Percentiles rank a stretch among this genome's conserved stretches.
These are phyloP conservation scores for Tetrao urogallus DNA, from an alignment of 2,113 vertebrate genomes.

Conservation along the genomic window DNA sequence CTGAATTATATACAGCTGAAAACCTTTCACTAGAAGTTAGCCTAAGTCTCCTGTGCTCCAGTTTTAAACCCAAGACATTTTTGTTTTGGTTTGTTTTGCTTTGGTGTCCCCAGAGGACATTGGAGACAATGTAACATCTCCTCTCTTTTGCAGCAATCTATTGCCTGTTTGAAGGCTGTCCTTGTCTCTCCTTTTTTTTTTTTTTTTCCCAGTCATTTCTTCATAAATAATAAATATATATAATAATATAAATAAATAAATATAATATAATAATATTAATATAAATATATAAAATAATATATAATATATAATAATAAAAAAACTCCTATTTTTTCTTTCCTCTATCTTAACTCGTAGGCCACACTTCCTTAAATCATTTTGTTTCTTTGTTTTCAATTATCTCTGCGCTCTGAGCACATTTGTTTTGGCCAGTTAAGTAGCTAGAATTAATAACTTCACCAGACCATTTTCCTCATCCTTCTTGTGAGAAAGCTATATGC, in stretches of 20 bases:
- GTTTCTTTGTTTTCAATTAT: neutral
- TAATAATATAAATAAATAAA: neutral
- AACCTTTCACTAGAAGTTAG: slow-evolving; percentile 28
- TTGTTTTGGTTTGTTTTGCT: too few species aligned
- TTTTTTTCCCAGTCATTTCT: neutral
- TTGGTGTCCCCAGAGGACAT: neutral
- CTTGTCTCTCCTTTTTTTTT: neutral
- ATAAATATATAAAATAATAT: neutral
- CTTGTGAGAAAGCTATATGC: neutral
- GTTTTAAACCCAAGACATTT: neutral
- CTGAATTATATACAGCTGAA: slow-evolving; percentile 6
- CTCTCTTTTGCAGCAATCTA: neutral
- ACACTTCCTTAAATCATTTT: neutral
- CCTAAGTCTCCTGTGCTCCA: neutral
- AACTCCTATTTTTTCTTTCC: neutral
- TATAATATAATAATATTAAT: too few species aligned
- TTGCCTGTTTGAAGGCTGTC: neutral
- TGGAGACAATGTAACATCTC: neutral
- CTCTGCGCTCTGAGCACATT: neutral
- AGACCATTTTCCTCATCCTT: neutral
- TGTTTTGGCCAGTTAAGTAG: neutral
- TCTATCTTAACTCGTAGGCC: neutral
- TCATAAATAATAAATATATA: neutral
- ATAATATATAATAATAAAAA: neutral
- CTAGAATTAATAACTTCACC: neutral